Evolutionary conservation across 2,797 vertebrate species (phyloP), one percentile per base, ranked within the genome.

Genomic region (Lepilemur septentrionalis): DNA sequence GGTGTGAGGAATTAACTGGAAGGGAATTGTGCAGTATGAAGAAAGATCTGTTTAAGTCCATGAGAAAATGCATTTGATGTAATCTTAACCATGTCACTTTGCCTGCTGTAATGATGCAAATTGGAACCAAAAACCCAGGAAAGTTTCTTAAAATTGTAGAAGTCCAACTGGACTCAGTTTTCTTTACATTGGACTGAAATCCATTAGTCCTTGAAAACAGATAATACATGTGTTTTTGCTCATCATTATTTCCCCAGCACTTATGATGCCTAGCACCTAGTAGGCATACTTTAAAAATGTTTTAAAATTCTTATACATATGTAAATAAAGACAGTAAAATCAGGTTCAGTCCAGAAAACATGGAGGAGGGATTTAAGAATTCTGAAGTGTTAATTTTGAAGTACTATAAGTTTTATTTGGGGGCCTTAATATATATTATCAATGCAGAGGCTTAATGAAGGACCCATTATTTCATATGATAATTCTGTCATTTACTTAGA

Each of bases 181-280:
- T 92, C 43, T 79, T 88, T 80, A 80, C 7, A 46, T 92, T 52
- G 84, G 65, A n/a, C 52, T 86, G 67, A 69, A 61, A 41, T 57
- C 20, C 61, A 57, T 76, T 85, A 80, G 67, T 86, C 80, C 67
- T 92, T 89, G 43, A 76, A 92, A 94, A 67, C 7, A 89, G 30
- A 76, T 86, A 90, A 63, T 95, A 50, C 3, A 48, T 43, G 43
- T 81, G 20, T 67, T 92, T 93, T 96, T 96, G 52, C 8, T 90
- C 25, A 57, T 89, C 69, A 50, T 89, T 94, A 43, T 94, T 86
- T 90, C 23, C 63, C 52, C 17, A 92, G 46, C 20, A 70, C 46
- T 82, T 92, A 78, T n/a, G 88, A 69, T 82, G 35, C 23, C 7
- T 46, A 88, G 43, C 32, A 94, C 46, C 48, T 76, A 65, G 7